These are phyloP conservation scores for Babylonia areolata DNA, from an alignment of 1,140 invertebrate species.

Conservation along the genomic window DNA sequence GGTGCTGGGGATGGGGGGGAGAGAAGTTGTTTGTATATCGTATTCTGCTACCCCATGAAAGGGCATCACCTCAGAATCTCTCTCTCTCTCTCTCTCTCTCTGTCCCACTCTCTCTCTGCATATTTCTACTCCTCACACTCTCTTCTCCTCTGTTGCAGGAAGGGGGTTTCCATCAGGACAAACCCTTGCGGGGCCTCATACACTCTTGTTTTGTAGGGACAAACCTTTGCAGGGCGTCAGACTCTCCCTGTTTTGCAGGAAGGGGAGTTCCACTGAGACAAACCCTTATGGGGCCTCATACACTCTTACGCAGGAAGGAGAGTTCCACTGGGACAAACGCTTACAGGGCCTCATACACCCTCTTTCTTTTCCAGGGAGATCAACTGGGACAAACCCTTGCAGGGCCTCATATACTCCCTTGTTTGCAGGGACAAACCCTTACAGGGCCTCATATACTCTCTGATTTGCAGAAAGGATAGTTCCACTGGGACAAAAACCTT, in stretches of 20 bases:
- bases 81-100: too few relatives aligned
- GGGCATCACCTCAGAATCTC: background rate
- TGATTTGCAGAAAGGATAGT: background rate
- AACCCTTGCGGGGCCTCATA: too few relatives aligned
- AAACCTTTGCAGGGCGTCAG: too few relatives aligned
- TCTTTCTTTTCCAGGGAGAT: constrained; percentile 84
- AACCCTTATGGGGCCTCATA: constrained; percentile 86
- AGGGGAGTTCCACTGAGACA: constrained; percentile 88
- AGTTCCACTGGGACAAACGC: too few relatives aligned
- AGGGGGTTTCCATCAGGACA: too few relatives aligned
- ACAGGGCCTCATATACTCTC: constrained; percentile 25
- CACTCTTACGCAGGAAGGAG: background rate
- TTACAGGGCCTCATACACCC: constrained; percentile 85
- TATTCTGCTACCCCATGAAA: too few relatives aligned
- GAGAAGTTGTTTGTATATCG: too few relatives aligned
- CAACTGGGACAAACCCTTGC: too few relatives aligned
- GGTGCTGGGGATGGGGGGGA: too few relatives aligned
- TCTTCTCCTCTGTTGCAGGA: background rate
- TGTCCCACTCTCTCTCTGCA: too few relatives aligned
- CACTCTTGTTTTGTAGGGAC: background rate
- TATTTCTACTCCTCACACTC: background rate
- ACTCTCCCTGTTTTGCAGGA: constrained; percentile 40
- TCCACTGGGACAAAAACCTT: background rate
- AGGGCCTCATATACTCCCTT: too few relatives aligned
- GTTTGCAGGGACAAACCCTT: constrained; percentile 80